Percentiles rank a stretch among this genome's conserved stretches.
Conservation (phyloP, 2,113 vertebrate genomes). For the Cromileptes altivelis region DNA sequence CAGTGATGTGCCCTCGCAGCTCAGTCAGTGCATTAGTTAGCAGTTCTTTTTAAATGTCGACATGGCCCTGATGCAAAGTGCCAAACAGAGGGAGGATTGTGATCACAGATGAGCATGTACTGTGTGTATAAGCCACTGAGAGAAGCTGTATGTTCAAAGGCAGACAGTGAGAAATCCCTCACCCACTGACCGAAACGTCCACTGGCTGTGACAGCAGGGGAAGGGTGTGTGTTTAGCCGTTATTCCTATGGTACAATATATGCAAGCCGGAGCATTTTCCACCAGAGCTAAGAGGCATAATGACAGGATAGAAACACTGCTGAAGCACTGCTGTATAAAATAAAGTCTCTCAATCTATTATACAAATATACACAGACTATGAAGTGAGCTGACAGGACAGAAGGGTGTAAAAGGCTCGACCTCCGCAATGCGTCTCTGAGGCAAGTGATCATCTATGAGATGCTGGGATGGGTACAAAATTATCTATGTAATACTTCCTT, state of each 20-base stretch:
- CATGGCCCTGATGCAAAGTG: constrained; percentile 41
- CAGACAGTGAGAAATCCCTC: constrained; percentile 11
- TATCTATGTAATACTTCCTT: constrained; percentile 56
- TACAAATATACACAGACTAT: constrained; percentile 61
- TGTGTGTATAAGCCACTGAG: constrained; percentile 19
- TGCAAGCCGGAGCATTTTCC: constrained; percentile 46
- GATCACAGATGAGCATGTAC: constrained; percentile 14
- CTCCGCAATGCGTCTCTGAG: constrained; percentile 46
- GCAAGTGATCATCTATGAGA: constrained; percentile 38
- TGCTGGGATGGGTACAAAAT: constrained; percentile 57
- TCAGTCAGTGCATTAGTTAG: constrained; percentile 51
- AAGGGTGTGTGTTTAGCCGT: background rate
- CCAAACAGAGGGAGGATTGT: constrained; percentile 8
- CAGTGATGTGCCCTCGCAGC: constrained; percentile 14
- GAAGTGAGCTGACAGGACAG: constrained; percentile 32
- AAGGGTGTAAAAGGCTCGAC: constrained; percentile 31
- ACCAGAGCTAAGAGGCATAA: constrained; percentile 35
- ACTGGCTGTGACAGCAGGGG: constrained; percentile 15
- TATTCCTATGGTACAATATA: constrained; percentile 34
- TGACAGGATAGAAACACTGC: constrained; percentile 19
- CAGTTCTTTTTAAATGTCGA: background rate
- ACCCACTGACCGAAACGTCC: background rate
- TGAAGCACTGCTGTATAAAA: constrained; percentile 62
- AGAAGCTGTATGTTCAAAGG: constrained; percentile 41
- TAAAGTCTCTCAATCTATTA: constrained; percentile 49